A percentile compares a stretch with the other conserved stretches of the same genome.
phyloP scores from a whole-genome alignment of 2,113 vertebrate species.

The Caretta caretta region DNA sequence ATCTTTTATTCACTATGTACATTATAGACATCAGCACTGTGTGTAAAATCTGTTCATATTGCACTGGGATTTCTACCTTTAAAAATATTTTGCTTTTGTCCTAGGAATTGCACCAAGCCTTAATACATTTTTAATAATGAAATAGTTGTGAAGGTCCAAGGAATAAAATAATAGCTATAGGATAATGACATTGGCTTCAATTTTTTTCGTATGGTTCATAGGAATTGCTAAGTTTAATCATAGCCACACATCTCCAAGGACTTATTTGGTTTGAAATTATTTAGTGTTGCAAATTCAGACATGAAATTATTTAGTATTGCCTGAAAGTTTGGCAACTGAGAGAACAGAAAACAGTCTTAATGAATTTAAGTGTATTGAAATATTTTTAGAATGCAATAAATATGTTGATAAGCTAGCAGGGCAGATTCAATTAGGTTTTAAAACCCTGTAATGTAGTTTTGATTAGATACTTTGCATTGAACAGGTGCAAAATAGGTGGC shows the following conservation, averaged over 20 bases:
- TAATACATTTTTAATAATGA: conserved; percentile 57
- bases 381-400: conserved; percentile 26
- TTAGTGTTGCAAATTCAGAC: conserved; percentile 14
- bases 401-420: not conserved
- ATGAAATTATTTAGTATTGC: conserved; percentile 34
- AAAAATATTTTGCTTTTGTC: conserved; percentile 43
- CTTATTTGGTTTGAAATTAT: conserved; percentile 46
- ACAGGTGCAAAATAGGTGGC: conserved; percentile 35
- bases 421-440: not conserved
- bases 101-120: not conserved
- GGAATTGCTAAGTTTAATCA: conserved; percentile 55
- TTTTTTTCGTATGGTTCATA: conserved; percentile 2
- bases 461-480: not conserved
- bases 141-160: not conserved
- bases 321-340: conserved; percentile 34
- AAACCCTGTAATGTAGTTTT: not conserved
- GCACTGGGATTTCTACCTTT: not conserved
- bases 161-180: not conserved
- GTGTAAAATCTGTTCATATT: not conserved
- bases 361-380: not conserved
- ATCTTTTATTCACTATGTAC: not conserved
- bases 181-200: not conserved
- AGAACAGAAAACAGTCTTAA: conserved; percentile 22
- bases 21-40: not conserved
- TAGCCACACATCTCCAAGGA: conserved; percentile 22